These are phyloP conservation scores for Cryptocheilus praepositus DNA, from an alignment of 2,888 invertebrate species.

Conservation along the genomic window DNA sequence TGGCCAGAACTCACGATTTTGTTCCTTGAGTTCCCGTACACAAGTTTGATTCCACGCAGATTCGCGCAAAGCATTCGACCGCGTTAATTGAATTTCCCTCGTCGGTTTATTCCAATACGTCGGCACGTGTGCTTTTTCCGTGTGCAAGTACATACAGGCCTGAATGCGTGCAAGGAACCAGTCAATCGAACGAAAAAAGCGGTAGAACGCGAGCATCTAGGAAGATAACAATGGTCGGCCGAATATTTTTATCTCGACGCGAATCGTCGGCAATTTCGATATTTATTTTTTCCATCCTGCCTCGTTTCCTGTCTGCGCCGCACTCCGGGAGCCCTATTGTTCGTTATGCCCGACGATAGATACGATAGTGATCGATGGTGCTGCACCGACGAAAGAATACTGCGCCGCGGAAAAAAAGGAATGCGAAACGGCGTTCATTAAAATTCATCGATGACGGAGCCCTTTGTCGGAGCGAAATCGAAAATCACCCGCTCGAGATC, in stretches of 20 bases:
- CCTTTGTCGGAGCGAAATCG: too few species aligned
- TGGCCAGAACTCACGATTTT: too few species aligned
- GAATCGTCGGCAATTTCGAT: slow-evolving; percentile 21
- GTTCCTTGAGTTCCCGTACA: too few species aligned
- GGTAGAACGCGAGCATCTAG: slow-evolving; percentile 24
- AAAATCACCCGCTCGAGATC: too few species aligned
- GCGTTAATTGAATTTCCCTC: slow-evolving; percentile 5
- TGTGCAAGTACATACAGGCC: too few species aligned
- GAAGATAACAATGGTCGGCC: slow-evolving; percentile 28
- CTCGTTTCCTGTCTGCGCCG: not conserved
- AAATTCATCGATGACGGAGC: not conserved
- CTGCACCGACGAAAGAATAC: too few species aligned
- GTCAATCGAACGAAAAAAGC: not conserved
- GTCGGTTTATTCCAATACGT: too few species aligned
- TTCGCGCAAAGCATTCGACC: not conserved
- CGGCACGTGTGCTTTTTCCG: too few species aligned
- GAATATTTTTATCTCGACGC: slow-evolving; percentile 25
- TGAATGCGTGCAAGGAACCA: not conserved
- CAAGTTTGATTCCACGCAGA: too few species aligned
- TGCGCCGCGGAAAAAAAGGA: too few species aligned
- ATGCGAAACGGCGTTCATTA: too few species aligned
- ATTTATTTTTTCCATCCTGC: not conserved
- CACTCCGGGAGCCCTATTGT: slow-evolving; percentile 32
- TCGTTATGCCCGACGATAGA: slow-evolving; percentile 39
- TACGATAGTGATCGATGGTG: not conserved